Percentiles rank a stretch among this genome's conserved stretches.
Evolutionary conservation across 2,888 invertebrate genomes (phyloP).

Genomic region (Epiblema foenella): DNA sequence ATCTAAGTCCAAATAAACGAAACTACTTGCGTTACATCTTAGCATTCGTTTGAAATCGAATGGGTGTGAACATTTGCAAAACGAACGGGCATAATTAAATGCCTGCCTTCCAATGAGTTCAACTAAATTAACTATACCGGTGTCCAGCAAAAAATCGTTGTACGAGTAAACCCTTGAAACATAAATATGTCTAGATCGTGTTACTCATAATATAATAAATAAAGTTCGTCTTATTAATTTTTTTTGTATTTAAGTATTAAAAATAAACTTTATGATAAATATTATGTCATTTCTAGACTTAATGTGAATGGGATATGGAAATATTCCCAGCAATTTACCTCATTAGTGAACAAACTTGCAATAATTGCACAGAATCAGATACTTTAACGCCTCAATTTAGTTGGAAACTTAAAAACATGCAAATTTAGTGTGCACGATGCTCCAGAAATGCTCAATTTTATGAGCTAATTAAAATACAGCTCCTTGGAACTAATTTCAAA

Average conservation of each 20-base stretch:
- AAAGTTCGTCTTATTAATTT: too few relatives aligned
- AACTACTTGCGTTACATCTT: neutral
- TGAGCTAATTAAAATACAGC: conserved; percentile 43
- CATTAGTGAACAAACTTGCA: conserved; percentile 36
- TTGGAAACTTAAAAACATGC: conserved; percentile 43
- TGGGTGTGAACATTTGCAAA: too few relatives aligned
- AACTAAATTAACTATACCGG: too few relatives aligned
- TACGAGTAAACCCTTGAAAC: too few relatives aligned
- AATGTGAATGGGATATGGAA: neutral
- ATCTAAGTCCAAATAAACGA: neutral
- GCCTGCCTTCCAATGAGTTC: too few relatives aligned
- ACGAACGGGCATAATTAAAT: too few relatives aligned
- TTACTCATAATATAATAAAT: too few relatives aligned
- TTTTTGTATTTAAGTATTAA: too few relatives aligned
- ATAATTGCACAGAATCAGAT: conserved; percentile 19
- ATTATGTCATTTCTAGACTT: neutral
- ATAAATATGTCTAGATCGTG: too few relatives aligned
- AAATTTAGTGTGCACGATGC: conserved; percentile 37
- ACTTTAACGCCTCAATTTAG: conserved; percentile 35
- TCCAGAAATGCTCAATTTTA: conserved; percentile 41
- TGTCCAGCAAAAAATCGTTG: too few relatives aligned
- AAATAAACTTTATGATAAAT: neutral
- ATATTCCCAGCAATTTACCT: conserved; percentile 25
- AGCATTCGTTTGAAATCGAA: neutral
- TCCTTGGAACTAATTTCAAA: conserved; percentile 33